Conservation (phyloP, 2,797 vertebrate genomes). For the Glyptemys insculpta region DNA sequence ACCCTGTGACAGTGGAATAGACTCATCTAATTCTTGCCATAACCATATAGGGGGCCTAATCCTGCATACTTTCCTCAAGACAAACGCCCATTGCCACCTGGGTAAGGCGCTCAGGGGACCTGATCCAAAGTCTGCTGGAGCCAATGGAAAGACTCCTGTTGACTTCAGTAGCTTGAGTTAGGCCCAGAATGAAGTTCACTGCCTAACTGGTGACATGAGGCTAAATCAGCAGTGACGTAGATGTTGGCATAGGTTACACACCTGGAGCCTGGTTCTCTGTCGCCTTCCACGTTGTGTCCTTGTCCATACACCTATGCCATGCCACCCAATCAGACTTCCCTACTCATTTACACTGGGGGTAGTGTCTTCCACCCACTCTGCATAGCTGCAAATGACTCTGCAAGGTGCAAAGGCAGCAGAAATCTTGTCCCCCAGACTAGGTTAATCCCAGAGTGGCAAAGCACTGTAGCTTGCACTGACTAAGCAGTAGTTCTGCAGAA, state of each 20-base stretch:
- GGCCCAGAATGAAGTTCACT: accelerated
- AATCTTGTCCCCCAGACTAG: not conserved
- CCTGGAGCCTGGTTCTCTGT: not conserved
- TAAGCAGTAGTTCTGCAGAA: no score
- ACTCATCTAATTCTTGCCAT: not conserved
- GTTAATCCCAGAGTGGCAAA: not conserved
- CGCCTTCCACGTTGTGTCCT: not conserved
- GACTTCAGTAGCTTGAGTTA: not conserved
- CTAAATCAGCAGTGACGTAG: not conserved
- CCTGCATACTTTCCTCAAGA: not conserved
- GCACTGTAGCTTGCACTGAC: not conserved
- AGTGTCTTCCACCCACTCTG: not conserved
- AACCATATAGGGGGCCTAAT: not conserved
- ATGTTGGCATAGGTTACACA: not conserved
- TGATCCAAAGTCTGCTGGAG: not conserved
- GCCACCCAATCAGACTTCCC: not conserved
- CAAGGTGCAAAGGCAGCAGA: not conserved
- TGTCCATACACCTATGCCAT: not conserved
- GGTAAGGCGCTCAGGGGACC: not conserved
- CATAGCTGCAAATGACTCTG: not conserved
- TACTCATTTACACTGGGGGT: not conserved
- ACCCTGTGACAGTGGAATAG: not conserved
- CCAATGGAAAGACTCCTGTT: not conserved
- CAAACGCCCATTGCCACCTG: not conserved
- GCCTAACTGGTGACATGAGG: not conserved